phyloP scores from a whole-genome alignment of 1,140 invertebrate species.

The Cephus cinctus region DNA sequence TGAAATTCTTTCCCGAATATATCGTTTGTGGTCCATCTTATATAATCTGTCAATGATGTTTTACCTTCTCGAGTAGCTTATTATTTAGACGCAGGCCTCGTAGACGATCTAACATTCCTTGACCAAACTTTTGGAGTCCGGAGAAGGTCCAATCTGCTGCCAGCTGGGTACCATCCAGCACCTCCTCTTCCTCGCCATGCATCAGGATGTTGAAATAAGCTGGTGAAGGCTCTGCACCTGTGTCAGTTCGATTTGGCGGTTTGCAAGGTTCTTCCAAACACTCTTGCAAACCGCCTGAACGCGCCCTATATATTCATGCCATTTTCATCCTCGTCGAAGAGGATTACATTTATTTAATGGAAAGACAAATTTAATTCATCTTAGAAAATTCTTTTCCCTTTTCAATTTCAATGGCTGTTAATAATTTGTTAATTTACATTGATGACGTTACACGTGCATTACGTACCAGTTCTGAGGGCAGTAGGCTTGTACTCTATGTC shows the following conservation, averaged over 20 bases:
- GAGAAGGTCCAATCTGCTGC: conserved; percentile 92
- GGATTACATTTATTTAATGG: too few species aligned
- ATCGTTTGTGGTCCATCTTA: too few species aligned
- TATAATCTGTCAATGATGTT: too few species aligned
- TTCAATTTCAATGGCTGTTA: conserved; percentile 3
- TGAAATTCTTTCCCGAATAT: not conserved
- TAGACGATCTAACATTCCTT: conserved; percentile 86
- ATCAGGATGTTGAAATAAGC: conserved; percentile 93
- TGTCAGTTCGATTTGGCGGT: conserved; percentile 34
- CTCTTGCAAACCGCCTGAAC: conserved; percentile 36
- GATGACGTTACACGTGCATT: not conserved
- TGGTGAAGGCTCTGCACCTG: conserved; percentile 90
- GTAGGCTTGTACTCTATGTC: conserved; percentile 81
- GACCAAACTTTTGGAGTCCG: conserved; percentile 91
- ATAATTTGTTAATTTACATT: conserved; percentile 2
- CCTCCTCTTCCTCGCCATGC: conserved; percentile 81
- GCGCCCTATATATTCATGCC: conserved; percentile 17
- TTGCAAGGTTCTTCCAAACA: conserved; percentile 31
- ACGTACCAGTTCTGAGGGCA: conserved; percentile 81
- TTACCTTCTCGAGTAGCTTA: conserved; percentile 85
- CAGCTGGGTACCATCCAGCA: conserved; percentile 87
- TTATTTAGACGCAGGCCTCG: conserved; percentile 79
- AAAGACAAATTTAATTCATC: too few species aligned
- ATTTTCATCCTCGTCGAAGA: not conserved
- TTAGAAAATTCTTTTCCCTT: not conserved